A percentile compares a stretch with the other conserved stretches of the same genome.
Conservation (phyloP, 2,113 vertebrate species). For the Hemibagrus wyckioides region DNA sequence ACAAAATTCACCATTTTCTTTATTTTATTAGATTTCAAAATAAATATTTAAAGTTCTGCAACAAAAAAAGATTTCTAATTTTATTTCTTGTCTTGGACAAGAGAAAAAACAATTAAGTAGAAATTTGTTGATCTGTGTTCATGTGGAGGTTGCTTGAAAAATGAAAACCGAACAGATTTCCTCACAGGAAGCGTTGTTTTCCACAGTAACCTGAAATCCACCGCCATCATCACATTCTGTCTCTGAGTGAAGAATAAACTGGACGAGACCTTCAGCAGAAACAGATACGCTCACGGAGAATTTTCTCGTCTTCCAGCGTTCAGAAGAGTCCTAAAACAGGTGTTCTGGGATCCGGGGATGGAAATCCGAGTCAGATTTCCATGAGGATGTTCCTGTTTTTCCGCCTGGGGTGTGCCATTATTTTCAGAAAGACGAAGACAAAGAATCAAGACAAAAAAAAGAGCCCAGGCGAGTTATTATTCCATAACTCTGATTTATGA, state of each 20-base stretch:
- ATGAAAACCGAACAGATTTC: not conserved
- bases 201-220: not conserved
- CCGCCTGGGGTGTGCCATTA: constrained; percentile 19
- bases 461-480: constrained; percentile 44
- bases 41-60: not conserved
- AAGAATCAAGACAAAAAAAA: constrained; percentile 15
- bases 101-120: not conserved
- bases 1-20: not conserved
- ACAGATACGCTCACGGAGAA: not conserved
- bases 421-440: constrained; percentile 24
- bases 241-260: constrained; percentile 1
- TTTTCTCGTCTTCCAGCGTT: constrained; percentile 1
- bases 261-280: not conserved
- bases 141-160: not conserved
- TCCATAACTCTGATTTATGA: constrained; percentile 55
- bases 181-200: not conserved
- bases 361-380: constrained; percentile 28
- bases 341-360: constrained; percentile 25
- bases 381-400: constrained; percentile 21
- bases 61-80: not conserved
- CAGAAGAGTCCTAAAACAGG: constrained; percentile 28
- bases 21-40: too few species aligned
- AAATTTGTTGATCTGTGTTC: not conserved
- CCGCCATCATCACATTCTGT: not conserved
- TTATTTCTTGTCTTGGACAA: not conserved